Evolutionary conservation across 2,888 invertebrate genomes (phyloP).

Genomic region (Artemia sinica): DNA sequence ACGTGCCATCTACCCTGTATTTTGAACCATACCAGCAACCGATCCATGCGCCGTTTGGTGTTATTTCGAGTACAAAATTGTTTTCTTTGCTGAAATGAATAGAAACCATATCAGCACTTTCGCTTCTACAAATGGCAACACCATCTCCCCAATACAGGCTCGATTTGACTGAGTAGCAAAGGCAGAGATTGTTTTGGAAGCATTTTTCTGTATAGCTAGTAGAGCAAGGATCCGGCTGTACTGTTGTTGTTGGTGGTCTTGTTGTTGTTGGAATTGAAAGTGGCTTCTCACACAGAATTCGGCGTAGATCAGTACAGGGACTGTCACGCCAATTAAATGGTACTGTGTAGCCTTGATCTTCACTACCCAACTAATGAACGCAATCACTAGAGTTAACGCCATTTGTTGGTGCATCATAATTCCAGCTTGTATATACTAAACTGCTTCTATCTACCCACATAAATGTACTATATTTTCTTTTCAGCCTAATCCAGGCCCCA

Average conservation of each 20-base stretch:
- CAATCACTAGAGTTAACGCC: neutral
- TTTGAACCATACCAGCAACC: neutral
- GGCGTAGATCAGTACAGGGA: neutral
- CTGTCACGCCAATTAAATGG: neutral
- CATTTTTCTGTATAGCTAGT: neutral
- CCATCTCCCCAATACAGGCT: neutral
- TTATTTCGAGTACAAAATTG: neutral
- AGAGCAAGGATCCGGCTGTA: neutral
- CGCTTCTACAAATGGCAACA: neutral
- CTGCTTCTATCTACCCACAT: neutral
- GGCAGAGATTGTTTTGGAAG: neutral
- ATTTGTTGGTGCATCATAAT: neutral
- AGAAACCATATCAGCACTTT: neutral
- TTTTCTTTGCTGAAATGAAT: neutral
- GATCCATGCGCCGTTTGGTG: neutral
- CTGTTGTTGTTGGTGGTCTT: neutral
- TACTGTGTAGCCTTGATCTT: neutral
- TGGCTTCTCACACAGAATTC: neutral
- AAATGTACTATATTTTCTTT: neutral
- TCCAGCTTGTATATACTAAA: neutral
- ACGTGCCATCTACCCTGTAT: neutral
- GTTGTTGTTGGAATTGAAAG: neutral
- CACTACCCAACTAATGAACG: neutral
- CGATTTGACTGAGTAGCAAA: neutral
- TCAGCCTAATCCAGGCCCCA: neutral